Evolutionary conservation across 2,113 vertebrate species (phyloP), one percentile per base, ranked within the genome.

Genomic region (Halichoeres trimaculatus): DNA sequence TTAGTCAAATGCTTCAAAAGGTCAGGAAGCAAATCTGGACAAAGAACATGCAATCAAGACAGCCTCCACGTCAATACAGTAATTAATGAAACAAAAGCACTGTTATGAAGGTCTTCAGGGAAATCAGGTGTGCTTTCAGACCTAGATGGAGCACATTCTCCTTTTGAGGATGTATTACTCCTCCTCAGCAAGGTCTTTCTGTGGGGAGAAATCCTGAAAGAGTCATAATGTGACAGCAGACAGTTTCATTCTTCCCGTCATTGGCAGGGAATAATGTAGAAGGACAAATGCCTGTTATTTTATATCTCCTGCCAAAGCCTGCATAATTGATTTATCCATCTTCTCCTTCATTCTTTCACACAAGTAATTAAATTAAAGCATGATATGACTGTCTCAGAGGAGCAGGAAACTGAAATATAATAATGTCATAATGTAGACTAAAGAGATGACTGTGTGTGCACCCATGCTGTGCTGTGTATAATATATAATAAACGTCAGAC

Each of bases 51-150:
- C 22, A 80, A 68, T 76, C 41, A 23, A 65, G 56, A 63, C 47
- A 65, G 76, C 83, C 76, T 78, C 70, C 60, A 71, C 78, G 79
- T 74, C 80, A 85, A 84, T 81, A 62, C 38, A 48, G 74, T 80
- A 70, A 86, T 78, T 76, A 88, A 34, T 70, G 62, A 73, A 79
- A 84, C 69, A 87, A 74, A 76, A 47, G 64, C 70, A 51, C 38
- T 0, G 41, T 76, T 69, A 78, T 51, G 56, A 48, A 52, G 55
- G 56, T n/a, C 67, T 73, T 67, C 26, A 59, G 23, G 47, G 75
- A 84, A 85, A 86, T 85, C 43, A 60, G 41, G 20, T 61, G 56
- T 24, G 8, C 66, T 66, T 70, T 81, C 55, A 64, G 55, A 68
- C 69, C 13, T 16, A 60, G 50, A 58, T 41, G 59, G 63, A 85